Base-by-base conservation (phyloP, 2,797 vertebrate genomes). In the Capromys pilorides region DNA sequence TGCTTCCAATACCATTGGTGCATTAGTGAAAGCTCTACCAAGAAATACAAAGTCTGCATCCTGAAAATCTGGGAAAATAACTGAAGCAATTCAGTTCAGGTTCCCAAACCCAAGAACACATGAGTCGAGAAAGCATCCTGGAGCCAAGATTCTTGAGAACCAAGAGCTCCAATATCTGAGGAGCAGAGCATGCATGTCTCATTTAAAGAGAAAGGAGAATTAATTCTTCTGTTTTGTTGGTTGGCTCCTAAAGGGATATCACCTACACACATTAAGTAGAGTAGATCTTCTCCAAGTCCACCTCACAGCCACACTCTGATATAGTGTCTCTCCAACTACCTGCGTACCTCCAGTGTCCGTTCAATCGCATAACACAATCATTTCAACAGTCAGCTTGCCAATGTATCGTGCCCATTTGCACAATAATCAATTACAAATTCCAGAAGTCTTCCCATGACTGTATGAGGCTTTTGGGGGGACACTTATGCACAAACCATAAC, bases 61-160 rank as follows among this genome's bases (percentile, higher is more conserved):
- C 36, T 19, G 0, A 24, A 79, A 33, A 36, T 22, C 16, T 26
- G 14, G 12, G 8, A 66, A 67, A 45, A 7, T 0, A 2, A 36
- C 5, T 22, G 22, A 8, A 11, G 0, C 1, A 64, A 75, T 75
- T 75, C 22, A 45, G 10, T 69, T 57, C 51, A 69, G 33, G 22
- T 57, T 6, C 31, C 84, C 49, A 67, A 54, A 2, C 4, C 57
- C 21, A 11, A 64, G 6, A 31, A 31, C 3, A 28, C 59, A 49
- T 13, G 9, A 8, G 19, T 3, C 31, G 13, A 26, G 3, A 45
- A 14, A 33, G 0, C 11, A 33, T 39, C 49, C 3, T 22, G 5
- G 6, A 75, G 14, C 62, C 6, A 12, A 62, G 31, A 66, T 28
- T 11, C 57, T 36, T 51, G n/a, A n/a, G 26, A 61, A 31, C 0